Conservation (phyloP, 2,888 invertebrate species). For the Drosophila siamana region DNA sequence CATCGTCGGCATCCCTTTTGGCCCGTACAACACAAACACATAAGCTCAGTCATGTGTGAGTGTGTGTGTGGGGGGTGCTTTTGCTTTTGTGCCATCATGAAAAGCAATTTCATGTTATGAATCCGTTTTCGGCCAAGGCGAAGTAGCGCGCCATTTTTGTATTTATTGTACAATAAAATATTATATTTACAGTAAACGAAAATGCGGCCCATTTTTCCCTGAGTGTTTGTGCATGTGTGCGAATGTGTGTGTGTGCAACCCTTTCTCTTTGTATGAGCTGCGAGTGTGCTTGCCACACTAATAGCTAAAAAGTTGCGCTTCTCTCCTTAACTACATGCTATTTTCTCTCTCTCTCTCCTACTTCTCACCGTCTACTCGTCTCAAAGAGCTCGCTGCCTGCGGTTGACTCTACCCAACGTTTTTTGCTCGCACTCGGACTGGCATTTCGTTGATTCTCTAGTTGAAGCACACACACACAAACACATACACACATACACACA, state of each 20-base stretch:
- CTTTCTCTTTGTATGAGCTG: constrained; percentile 35
- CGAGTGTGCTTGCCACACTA: constrained; percentile 49
- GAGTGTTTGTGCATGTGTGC: constrained; percentile 17
- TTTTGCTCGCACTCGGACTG: constrained; percentile 52
- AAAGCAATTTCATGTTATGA: constrained; percentile 81
- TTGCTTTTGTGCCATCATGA: constrained; percentile 63
- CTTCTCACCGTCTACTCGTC: not conserved
- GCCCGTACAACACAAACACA: constrained; percentile 24
- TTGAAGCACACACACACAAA: constrained; percentile 49
- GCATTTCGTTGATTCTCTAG: constrained; percentile 67
- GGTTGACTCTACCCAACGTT: constrained; percentile 60
- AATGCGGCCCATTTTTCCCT: constrained; percentile 49
- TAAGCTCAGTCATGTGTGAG: constrained; percentile 34
- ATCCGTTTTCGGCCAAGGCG: constrained; percentile 70
- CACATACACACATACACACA: constrained; percentile 28
- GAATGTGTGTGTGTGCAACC: constrained; percentile 32
- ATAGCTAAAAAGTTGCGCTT: constrained; percentile 58
- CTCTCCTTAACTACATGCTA: constrained; percentile 8
- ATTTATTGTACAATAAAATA: constrained; percentile 79
- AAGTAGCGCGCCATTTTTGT: constrained; percentile 66
- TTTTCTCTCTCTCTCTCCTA: not conserved
- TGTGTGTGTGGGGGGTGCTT: constrained; percentile 25
- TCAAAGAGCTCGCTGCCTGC: constrained; percentile 19
- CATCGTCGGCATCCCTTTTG: constrained; percentile 34
- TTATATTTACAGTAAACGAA: constrained; percentile 77